phyloP scores from a whole-genome alignment of 2,113 vertebrate species.

The Pagrus major region DNA sequence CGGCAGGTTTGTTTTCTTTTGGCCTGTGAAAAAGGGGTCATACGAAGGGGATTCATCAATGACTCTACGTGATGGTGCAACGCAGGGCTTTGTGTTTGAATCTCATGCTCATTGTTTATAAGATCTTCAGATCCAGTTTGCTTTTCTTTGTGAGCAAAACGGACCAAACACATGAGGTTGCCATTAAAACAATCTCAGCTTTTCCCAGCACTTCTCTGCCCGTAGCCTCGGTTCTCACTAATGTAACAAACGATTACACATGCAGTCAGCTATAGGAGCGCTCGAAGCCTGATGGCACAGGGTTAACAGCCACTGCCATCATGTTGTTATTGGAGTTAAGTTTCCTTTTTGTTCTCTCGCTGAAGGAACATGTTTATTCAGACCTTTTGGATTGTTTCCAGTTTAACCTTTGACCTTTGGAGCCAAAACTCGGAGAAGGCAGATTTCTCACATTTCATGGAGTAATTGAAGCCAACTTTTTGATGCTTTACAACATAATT shows the following conservation, averaged over 20 bases:
- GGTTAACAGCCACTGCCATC: constrained; percentile 70
- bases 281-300: constrained; percentile 47
- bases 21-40: constrained; percentile 39
- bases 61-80: constrained; percentile 31
- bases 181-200: constrained; percentile 65
- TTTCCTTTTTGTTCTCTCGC: constrained; percentile 66
- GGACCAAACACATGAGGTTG: constrained; percentile 72
- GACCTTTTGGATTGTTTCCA: constrained; percentile 76
- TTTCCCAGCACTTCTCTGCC: constrained; percentile 54
- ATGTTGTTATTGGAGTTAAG: constrained; percentile 62
- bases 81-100: constrained; percentile 57
- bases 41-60: constrained; percentile 34
- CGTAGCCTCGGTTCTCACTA: constrained; percentile 34
- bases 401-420: constrained; percentile 60
- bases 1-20: constrained; percentile 58
- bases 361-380: constrained; percentile 65
- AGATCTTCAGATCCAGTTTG: constrained; percentile 63
- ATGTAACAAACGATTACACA: constrained; percentile 72
- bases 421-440: constrained; percentile 48
- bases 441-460: constrained; percentile 75
- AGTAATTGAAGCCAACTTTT: constrained; percentile 65
- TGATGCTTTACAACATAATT: constrained; percentile 61
- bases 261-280: constrained; percentile 35
- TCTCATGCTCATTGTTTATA: constrained; percentile 67
- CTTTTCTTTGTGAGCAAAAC: constrained; percentile 66